Percentiles rank a stretch among this genome's conserved stretches.
Conservation (phyloP, 2,797 vertebrate genomes). For the Centropyge bicolor region DNA sequence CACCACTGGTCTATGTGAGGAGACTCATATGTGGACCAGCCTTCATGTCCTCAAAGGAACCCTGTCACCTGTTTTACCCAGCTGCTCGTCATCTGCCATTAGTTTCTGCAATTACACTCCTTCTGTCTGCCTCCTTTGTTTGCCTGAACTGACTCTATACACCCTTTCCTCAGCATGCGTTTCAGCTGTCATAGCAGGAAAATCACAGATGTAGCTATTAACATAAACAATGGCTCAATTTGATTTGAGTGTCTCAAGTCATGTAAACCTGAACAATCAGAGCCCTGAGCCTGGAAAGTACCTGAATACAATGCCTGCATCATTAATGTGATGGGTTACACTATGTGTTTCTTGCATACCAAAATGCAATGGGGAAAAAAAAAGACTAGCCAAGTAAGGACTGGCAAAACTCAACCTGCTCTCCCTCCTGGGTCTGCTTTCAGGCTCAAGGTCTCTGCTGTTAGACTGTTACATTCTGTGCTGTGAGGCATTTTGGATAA, state of each 20-base stretch:
- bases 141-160: neutral
- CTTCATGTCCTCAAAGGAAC: slow-evolving; percentile 3
- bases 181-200: neutral
- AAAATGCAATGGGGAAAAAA: neutral
- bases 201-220: neutral
- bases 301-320: neutral
- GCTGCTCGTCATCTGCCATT: slow-evolving; percentile 22
- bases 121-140: neutral
- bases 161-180: neutral
- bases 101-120: slow-evolving; percentile 4
- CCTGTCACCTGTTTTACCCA: slow-evolving; percentile 16
- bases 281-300: neutral
- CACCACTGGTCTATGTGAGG: neutral
- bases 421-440: neutral
- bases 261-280: neutral
- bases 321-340: neutral
- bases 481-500: neutral
- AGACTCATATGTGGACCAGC: slow-evolving; percentile 6
- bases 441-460: neutral
- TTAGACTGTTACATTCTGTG: neutral
- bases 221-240: neutral
- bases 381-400: neutral
- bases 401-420: neutral
- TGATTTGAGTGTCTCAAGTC: neutral
- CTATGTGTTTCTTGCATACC: neutral